These are phyloP conservation scores for Eira barbara DNA, from an alignment of 2,113 vertebrate species.

Conservation along the genomic window DNA sequence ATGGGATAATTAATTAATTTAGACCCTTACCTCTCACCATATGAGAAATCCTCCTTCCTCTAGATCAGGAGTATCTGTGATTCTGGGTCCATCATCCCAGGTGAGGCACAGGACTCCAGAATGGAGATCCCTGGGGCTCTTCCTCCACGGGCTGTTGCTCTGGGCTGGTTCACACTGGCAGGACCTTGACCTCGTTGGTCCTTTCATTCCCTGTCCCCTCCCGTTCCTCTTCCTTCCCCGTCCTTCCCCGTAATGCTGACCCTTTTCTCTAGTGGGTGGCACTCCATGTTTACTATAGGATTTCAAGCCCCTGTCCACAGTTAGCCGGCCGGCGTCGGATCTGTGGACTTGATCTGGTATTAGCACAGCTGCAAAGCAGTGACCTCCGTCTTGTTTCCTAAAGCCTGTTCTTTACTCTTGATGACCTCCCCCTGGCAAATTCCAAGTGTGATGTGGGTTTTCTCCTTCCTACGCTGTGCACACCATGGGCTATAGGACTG, in stretches of 20 bases:
- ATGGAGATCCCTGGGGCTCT: no score
- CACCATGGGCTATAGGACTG: fast-evolving
- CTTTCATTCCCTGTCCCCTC: background rate
- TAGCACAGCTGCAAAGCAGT: background rate
- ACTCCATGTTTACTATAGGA: background rate
- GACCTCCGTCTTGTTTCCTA: background rate
- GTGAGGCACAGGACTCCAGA: background rate
- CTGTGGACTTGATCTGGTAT: background rate
- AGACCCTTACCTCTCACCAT: background rate
- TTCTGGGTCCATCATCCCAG: background rate
- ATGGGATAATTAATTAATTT: background rate
- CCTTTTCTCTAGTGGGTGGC: background rate
- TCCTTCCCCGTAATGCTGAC: background rate
- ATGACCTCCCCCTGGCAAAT: background rate
- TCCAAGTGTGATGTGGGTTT: background rate
- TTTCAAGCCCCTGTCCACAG: background rate
- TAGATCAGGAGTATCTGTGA: background rate
- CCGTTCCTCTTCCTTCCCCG: background rate
- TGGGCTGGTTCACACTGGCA: background rate
- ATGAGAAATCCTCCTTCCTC: background rate
- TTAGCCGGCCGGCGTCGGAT: no score
- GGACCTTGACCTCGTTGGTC: background rate
- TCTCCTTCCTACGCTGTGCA: background rate
- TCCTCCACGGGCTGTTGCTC: background rate
- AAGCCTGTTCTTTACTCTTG: background rate